These are phyloP conservation scores for Hermaeophaga mercurialis DNA, from an alignment of 2,888 invertebrate genomes.

Conservation along the genomic window DNA sequence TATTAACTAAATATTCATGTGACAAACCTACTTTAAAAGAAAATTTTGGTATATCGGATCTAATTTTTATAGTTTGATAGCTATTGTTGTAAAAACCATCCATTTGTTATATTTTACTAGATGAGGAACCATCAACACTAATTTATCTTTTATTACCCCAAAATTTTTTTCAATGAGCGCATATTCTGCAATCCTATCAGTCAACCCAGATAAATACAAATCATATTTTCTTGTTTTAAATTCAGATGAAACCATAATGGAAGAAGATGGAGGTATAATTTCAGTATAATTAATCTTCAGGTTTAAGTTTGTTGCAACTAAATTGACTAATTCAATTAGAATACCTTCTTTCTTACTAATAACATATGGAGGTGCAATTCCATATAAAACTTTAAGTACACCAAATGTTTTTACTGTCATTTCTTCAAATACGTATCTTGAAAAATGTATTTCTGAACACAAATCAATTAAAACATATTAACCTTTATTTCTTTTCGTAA, in stretches of 20 bases:
- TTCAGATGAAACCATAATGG: neutral
- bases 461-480: neutral
- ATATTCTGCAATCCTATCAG: neutral
- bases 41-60: conserved; percentile 7
- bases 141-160: conserved; percentile 3
- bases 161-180: neutral
- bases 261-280: neutral
- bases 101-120: neutral
- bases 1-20: neutral
- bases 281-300: neutral
- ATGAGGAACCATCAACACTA: conserved; percentile 7
- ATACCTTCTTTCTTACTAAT: neutral
- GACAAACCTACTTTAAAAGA: conserved; percentile 11
- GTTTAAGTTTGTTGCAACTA: neutral
- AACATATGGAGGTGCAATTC: neutral
- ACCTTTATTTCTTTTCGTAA: too few species aligned
- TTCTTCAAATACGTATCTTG: too few species aligned
- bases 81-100: too few species aligned
- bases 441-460: neutral
- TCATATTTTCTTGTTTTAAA: conserved; percentile 9
- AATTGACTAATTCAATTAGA: neutral
- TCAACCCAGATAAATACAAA: neutral
- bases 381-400: neutral
- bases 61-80: neutral
- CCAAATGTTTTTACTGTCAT: too few species aligned